Percentiles rank a stretch among this genome's conserved stretches.
Evolutionary conservation across 1,140 invertebrate genomes (phyloP).

Genomic region (Drosophila sucinea): DNA sequence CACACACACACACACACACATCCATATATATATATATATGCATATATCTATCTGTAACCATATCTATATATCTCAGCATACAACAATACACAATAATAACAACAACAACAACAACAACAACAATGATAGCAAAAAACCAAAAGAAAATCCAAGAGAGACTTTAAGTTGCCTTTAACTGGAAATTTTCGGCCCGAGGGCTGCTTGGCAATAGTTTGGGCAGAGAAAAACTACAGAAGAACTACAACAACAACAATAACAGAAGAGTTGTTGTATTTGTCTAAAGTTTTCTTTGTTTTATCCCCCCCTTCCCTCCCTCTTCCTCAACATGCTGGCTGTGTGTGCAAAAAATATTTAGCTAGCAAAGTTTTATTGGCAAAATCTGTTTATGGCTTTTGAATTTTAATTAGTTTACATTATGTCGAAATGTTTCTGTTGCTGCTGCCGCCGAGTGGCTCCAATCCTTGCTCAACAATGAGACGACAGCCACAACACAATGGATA

Average conservation of each 20-base stretch:
- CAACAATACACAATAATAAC: constrained; percentile 58
- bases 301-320: not conserved
- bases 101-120: constrained; percentile 42
- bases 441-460: constrained; percentile 17
- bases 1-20: constrained; percentile 31
- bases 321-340: constrained; percentile 38
- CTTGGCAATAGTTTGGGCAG: constrained; percentile 7
- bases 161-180: constrained; percentile 65
- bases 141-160: constrained; percentile 31
- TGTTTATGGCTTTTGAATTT: constrained; percentile 83
- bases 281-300: constrained; percentile 74
- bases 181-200: constrained; percentile 38
- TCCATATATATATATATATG: constrained; percentile 2
- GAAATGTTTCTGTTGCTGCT: constrained; percentile 67
- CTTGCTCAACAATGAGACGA: constrained; percentile 43
- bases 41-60: constrained; percentile 43
- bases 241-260: constrained; percentile 29
- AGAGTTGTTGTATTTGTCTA: constrained; percentile 40
- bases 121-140: constrained; percentile 18
- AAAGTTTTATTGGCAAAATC: constrained; percentile 83
- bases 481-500: constrained; percentile 25
- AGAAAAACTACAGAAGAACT: constrained; percentile 29
- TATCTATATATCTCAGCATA: constrained; percentile 47
- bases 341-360: constrained; percentile 79
- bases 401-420: constrained; percentile 83